Conservation (phyloP, 1,140 invertebrate species). For the Carposina sasakii region DNA sequence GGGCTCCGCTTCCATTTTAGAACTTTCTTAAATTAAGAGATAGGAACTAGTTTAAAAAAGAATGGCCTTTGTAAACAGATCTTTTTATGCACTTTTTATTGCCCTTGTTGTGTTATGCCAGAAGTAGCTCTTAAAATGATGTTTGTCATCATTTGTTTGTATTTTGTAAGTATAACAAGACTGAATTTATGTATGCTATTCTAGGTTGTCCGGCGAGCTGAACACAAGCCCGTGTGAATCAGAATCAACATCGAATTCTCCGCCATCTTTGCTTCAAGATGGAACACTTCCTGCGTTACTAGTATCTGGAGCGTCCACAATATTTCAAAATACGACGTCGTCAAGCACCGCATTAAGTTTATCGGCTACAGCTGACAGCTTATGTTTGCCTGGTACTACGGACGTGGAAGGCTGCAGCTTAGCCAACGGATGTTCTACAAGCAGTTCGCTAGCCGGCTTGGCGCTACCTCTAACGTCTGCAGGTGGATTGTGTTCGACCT, state of each 20-base stretch:
- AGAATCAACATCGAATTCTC: conserved; percentile 61
- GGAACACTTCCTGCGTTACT: conserved; percentile 59
- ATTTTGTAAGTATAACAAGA: conserved; percentile 22
- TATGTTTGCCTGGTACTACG: conserved; percentile 49
- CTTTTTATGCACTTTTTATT: conserved; percentile 47
- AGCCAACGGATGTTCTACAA: conserved; percentile 54
- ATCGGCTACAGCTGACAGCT: conserved; percentile 42
- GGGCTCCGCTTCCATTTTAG: too few relatives aligned
- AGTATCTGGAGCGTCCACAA: conserved; percentile 55
- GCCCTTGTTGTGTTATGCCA: conserved; percentile 37
- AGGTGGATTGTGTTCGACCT: conserved; percentile 55
- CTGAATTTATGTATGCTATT: conserved; percentile 22
- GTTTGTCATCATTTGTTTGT: too few relatives aligned
- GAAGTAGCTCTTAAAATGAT: too few relatives aligned
- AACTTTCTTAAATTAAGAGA: conserved; percentile 50
- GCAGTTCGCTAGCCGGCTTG: conserved; percentile 40
- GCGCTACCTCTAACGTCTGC: conserved; percentile 52
- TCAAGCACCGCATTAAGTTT: conserved; percentile 38
- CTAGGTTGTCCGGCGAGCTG: conserved; percentile 56
- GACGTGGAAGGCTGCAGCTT: conserved; percentile 51
- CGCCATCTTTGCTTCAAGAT: conserved; percentile 61
- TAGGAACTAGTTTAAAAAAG: conserved; percentile 47
- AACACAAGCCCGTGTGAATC: conserved; percentile 62
- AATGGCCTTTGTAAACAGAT: conserved; percentile 40
- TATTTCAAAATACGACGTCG: conserved; percentile 53